These are phyloP conservation scores for Hipposideros armiger DNA, from an alignment of 2,113 vertebrate species.

Conservation along the genomic window DNA sequence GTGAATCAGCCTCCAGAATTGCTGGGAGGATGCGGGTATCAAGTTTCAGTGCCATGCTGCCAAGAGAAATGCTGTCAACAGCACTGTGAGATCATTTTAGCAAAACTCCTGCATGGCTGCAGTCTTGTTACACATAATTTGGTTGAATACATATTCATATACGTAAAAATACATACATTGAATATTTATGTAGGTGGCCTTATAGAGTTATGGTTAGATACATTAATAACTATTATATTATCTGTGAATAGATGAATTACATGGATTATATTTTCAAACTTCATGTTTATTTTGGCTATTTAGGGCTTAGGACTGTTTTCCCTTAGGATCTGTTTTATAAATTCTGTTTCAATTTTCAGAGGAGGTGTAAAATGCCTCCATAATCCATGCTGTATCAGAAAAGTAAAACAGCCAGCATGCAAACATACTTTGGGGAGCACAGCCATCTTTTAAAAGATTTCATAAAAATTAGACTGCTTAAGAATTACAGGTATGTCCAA, in stretches of 20 bases:
- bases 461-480: not conserved
- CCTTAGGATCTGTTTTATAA: not conserved
- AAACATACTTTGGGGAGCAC: not conserved
- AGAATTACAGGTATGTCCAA: not conserved
- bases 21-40: not conserved
- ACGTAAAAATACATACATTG: not conserved
- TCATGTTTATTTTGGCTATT: constrained; percentile 44
- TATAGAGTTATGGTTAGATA: not conserved
- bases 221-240: not conserved
- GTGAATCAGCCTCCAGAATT: constrained; percentile 25
- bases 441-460: not conserved
- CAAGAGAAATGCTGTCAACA: not conserved
- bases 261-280: constrained; percentile 32
- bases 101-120: not conserved
- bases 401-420: not conserved
- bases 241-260: not conserved
- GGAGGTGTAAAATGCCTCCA: not conserved
- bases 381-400: not conserved
- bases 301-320: constrained; percentile 42
- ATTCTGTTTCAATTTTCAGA: constrained; percentile 26
- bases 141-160: not conserved
- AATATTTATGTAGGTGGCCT: not conserved
- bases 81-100: not conserved
- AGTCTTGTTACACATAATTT: not conserved
- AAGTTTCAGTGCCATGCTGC: not conserved